phyloP scores from a whole-genome alignment of 2,113 vertebrate species.

The Rallus limicola region DNA sequence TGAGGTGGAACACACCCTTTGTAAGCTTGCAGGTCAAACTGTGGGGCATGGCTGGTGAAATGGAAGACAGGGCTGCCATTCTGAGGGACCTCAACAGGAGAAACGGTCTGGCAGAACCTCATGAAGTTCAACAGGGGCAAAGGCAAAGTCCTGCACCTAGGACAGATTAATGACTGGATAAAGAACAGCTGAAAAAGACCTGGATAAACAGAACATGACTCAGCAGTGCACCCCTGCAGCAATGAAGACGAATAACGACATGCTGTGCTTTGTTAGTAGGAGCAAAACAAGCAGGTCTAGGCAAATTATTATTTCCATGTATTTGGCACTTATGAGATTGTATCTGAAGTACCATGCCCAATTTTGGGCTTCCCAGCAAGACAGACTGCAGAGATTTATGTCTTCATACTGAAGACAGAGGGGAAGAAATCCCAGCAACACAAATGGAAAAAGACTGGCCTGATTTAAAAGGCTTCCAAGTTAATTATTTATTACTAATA shows the following conservation, averaged over 20 bases:
- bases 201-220: background rate
- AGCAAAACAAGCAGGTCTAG: background rate
- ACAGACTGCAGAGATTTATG: background rate
- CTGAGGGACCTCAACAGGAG: background rate
- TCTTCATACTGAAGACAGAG: background rate
- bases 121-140: background rate
- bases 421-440: background rate
- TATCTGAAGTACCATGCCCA: background rate
- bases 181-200: background rate
- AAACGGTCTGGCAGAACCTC: background rate
- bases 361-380: background rate
- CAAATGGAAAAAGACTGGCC: background rate
- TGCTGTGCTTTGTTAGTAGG: background rate
- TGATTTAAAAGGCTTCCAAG: background rate
- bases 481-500: background rate
- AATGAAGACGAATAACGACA: background rate
- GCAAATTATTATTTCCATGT: background rate
- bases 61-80: background rate
- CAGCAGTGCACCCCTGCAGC: background rate
- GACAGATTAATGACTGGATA: background rate
- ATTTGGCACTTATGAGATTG: background rate
- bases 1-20: background rate
- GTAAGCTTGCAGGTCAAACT: background rate
- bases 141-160: background rate
- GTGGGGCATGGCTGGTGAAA: background rate